These are phyloP conservation scores for Epinotia brunnichana DNA, from an alignment of 2,888 invertebrate species.

Conservation along the genomic window DNA sequence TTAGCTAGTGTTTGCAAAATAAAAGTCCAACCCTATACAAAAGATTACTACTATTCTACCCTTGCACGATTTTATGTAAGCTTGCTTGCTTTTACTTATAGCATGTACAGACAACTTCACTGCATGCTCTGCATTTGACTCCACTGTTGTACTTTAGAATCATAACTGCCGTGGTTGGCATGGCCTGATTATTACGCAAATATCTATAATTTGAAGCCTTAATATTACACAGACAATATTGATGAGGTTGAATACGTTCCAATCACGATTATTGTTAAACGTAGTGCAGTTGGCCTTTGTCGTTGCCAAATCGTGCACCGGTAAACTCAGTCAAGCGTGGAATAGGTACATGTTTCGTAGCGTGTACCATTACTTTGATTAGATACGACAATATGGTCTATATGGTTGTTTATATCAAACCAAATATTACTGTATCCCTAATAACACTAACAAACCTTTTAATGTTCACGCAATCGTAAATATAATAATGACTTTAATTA, in stretches of 20 bases:
- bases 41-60: too few species aligned
- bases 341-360: not conserved
- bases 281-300: conserved; percentile 31
- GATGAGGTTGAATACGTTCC: conserved; percentile 25
- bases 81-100: too few species aligned
- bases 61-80: too few species aligned
- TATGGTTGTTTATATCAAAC: too few species aligned
- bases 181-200: conserved; percentile 2
- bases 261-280: conserved; percentile 40
- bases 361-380: not conserved
- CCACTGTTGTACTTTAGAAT: not conserved
- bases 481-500: not conserved
- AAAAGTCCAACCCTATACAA: too few species aligned
- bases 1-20: too few species aligned
- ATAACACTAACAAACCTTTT: not conserved
- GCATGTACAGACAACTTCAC: not conserved
- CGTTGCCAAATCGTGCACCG: conserved; percentile 33
- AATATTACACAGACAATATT: conserved; percentile 10
- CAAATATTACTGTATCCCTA: too few species aligned
- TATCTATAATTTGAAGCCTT: conserved; percentile 13
- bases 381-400: not conserved
- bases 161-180: conserved; percentile 8
- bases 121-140: not conserved
- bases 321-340: conserved; percentile 21
- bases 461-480: not conserved